These are phyloP conservation scores for Ptilodon capucinus DNA, from an alignment of 2,888 invertebrate species.

Conservation along the genomic window DNA sequence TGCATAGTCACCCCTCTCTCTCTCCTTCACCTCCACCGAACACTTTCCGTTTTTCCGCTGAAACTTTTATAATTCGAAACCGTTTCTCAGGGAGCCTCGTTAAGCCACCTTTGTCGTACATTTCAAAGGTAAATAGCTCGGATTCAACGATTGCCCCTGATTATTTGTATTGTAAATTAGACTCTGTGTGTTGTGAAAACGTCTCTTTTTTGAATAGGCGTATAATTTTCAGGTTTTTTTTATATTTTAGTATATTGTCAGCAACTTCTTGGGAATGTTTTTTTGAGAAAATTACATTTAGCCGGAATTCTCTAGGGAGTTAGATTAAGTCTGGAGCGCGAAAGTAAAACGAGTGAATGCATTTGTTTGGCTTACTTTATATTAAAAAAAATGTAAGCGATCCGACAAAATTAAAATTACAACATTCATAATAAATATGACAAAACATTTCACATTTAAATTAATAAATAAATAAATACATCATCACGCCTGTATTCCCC, in stretches of 20 bases:
- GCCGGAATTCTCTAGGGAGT: neutral
- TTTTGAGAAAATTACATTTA: neutral
- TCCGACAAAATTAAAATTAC: neutral
- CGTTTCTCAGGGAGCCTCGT: slow-evolving; percentile 51
- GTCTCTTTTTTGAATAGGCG: slow-evolving; percentile 30
- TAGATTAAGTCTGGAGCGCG: neutral
- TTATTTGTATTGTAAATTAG: slow-evolving; percentile 66
- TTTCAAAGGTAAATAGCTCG: slow-evolving; percentile 56
- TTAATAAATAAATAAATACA: too few relatives aligned
- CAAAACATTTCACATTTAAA: too few relatives aligned
- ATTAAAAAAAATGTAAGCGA: neutral
- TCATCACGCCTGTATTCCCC: too few relatives aligned
- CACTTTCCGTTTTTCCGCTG: slow-evolving; percentile 45
- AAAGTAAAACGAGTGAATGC: neutral
- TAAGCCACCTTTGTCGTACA: slow-evolving; percentile 61
- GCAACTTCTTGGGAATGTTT: slow-evolving; percentile 10
- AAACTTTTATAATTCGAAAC: slow-evolving; percentile 53
- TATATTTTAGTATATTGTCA: neutral
- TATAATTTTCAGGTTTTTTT: slow-evolving; percentile 18
- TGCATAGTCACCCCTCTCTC: neutral
- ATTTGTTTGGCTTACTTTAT: neutral
- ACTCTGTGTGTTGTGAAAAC: slow-evolving; percentile 24
- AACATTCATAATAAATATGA: too few relatives aligned
- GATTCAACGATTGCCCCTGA: slow-evolving; percentile 56
- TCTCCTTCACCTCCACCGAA: neutral